Evolutionary conservation across 2,888 invertebrate species (phyloP).

Genomic region (Tenthredo scrophulariae): DNA sequence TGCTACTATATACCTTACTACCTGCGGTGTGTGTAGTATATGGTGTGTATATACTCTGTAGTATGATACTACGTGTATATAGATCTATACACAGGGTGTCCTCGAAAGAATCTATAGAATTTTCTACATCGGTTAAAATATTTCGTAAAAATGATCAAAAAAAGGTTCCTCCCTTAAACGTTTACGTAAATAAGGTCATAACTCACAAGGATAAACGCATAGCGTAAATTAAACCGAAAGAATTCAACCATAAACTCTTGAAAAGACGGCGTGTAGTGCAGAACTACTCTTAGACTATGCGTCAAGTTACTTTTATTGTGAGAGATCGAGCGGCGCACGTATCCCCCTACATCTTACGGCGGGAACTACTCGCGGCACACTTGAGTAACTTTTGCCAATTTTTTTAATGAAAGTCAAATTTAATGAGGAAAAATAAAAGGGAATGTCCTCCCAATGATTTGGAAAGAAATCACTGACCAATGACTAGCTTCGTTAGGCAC

Average conservation of each 20-base stretch:
- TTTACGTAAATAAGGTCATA: too few species aligned
- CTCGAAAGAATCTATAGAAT: not conserved
- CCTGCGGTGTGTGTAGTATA: conserved; percentile 25
- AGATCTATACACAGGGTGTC: not conserved
- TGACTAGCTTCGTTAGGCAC: not conserved
- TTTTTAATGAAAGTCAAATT: too few species aligned
- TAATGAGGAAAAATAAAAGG: not conserved
- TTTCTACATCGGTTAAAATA: not conserved
- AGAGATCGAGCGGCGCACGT: not conserved
- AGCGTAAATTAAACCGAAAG: too few species aligned
- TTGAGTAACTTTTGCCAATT: too few species aligned
- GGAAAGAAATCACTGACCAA: not conserved
- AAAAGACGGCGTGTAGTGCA: not conserved
- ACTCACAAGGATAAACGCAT: too few species aligned
- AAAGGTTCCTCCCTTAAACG: too few species aligned
- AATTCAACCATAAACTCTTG: not conserved
- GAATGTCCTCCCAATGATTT: not conserved
- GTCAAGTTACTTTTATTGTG: not conserved
- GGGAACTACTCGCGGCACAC: not conserved
- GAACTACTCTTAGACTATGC: not conserved
- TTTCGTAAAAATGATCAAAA: too few species aligned
- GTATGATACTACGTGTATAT: not conserved
- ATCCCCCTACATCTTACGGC: not conserved
- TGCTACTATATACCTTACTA: conserved; percentile 40
- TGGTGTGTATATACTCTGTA: conserved; percentile 8